Evolutionary conservation across 2,888 invertebrate genomes (phyloP), one percentile per base, ranked within the genome.

Genomic region (Spodoptera littoralis): DNA sequence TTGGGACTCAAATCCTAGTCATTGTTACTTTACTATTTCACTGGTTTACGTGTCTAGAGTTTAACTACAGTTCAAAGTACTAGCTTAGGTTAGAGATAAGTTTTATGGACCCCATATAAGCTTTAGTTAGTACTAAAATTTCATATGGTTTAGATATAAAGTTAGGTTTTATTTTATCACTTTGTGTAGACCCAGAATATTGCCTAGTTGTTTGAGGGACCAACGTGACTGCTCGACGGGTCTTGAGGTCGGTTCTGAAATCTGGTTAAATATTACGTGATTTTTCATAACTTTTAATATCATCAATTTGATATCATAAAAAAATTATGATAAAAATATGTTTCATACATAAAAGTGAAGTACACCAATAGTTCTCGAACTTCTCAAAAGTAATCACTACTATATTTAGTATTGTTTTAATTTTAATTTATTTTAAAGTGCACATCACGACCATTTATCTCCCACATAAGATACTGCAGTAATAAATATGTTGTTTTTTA

Each of bases 11-110:
- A 46, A 5, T 42, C 3, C 22, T 36, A 45, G 49, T 47, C 45
- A 62, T 71, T 45, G 60, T 57, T 62, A 56, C 41, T 56, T 55
- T 42, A 53, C 45, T 70, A 52, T 71, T 60, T 30, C n/a, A 66
- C 18, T 45, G 49, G 42, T 53, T 59, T 45, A 60, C 24, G 53
- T 62, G 9, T 59, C n/a, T 43, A 13, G 24, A 47, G 42, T 53
- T 61, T 56, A 12, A 45, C 11, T 55, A 42, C 43, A 43, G 12
- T 50, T n/a, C 43, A 36, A 47, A 30, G 30, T 36, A 48, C 13
- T 43, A 51, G 47, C 12, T 48, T n/a, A 48, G 36, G 44, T 36
- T 12, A 41, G 24, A 60, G 54, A 69, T 69, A 54, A 60, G 41
- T 48, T 69, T 69, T 54, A 60, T 53, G 27, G 30, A 24, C 22